phyloP scores from a whole-genome alignment of 2,797 vertebrate genomes.

The Darevskia mixta region DNA sequence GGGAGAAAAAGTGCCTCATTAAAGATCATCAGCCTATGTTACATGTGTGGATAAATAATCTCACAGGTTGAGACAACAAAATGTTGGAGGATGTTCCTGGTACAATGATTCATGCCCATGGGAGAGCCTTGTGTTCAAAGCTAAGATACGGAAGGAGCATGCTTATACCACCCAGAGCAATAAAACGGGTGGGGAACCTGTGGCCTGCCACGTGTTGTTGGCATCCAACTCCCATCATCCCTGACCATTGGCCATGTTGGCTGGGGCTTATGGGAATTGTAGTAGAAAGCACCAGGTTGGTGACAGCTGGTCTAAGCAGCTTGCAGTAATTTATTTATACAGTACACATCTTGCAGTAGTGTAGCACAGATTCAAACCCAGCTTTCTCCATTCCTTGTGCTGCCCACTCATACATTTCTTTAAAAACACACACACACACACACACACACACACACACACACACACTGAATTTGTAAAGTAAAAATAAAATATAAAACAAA shows the following conservation, averaged over 20 bases:
- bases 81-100: not conserved
- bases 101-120: not conserved
- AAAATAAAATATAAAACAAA: too few species aligned
- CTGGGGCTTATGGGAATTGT: not conserved
- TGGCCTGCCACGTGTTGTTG: too few species aligned
- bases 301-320: not conserved
- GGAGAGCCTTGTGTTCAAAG: slow-evolving; percentile 12
- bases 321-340: too few species aligned
- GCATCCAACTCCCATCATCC: too few species aligned
- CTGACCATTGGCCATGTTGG: not conserved
- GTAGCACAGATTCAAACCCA: not conserved
- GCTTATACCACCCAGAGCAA: too few species aligned
- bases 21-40: not conserved
- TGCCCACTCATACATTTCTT: not conserved
- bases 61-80: not conserved
- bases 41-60: not conserved
- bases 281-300: not conserved
- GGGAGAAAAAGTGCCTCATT: slow-evolving; percentile 6
- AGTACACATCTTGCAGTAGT: not conserved
- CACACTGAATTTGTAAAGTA: too few species aligned
- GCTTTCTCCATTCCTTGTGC: not conserved
- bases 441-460: too few species aligned
- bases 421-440: too few species aligned
- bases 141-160: too few species aligned
- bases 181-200: too few species aligned